phyloP scores from a whole-genome alignment of 2,888 invertebrate species.

The Nemotelus nigrinus region DNA sequence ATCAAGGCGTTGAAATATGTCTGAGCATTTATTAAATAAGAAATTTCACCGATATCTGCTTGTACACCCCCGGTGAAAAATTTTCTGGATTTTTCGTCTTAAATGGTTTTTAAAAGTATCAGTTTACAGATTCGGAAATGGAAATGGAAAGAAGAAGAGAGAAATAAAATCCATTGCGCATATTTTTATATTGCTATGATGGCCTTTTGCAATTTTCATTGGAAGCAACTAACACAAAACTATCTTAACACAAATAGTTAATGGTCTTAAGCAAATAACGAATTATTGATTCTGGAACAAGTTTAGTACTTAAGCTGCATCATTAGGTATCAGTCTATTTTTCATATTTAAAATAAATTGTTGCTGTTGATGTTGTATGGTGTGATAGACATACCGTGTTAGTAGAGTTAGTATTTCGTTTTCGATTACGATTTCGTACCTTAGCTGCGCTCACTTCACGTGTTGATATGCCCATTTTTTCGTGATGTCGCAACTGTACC shows the following conservation, averaged over 20 bases:
- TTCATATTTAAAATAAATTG: not conserved
- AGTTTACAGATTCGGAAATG: too few species aligned
- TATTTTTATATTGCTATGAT: not conserved
- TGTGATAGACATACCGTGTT: slow-evolving; percentile 67
- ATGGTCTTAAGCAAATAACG: not conserved
- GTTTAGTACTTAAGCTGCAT: too few species aligned
- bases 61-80: too few species aligned
- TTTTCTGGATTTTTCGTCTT: too few species aligned
- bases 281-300: too few species aligned
- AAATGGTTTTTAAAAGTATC: too few species aligned
- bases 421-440: slow-evolving; percentile 72
- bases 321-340: not conserved
- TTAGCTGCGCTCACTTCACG: slow-evolving; percentile 88
- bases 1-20: too few species aligned
- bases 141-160: too few species aligned
- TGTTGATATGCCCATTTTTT: slow-evolving; percentile 95
- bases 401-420: slow-evolving; percentile 66
- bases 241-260: not conserved
- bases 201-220: not conserved
- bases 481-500: slow-evolving; percentile 92
- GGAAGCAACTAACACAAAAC: not conserved
- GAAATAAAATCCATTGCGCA: too few species aligned
- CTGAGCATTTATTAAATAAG: too few species aligned
- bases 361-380: slow-evolving; percentile 48
- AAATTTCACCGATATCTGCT: too few species aligned